Conservation (phyloP, 1,140 invertebrate species). For the Pseudomyrmex cubaensis region DNA sequence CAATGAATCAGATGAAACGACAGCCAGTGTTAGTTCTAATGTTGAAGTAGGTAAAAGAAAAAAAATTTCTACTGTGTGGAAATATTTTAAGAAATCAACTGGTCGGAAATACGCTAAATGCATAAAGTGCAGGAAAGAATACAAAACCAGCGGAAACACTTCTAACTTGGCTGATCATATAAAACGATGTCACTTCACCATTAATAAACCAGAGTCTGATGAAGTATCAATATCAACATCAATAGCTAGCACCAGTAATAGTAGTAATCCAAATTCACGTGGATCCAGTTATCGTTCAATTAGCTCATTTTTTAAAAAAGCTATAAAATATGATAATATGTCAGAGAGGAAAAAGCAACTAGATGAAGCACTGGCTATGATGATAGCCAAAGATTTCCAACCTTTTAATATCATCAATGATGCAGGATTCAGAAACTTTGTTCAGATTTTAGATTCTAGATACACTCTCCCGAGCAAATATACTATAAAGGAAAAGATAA, state of each 20-base stretch:
- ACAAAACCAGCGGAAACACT: slow-evolving; percentile 7
- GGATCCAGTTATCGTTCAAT: not conserved
- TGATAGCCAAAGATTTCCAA: not conserved
- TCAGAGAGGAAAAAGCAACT: not conserved
- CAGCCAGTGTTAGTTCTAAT: too few relatives aligned
- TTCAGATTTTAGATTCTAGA: not conserved
- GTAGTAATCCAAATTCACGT: not conserved
- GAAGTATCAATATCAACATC: not conserved
- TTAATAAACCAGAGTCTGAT: not conserved
- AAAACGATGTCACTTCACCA: not conserved
- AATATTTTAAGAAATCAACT: too few relatives aligned
- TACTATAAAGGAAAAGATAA: not conserved
- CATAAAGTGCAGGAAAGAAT: not conserved
- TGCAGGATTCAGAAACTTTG: not conserved
- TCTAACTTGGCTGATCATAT: slow-evolving; percentile 2
- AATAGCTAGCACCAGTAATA: not conserved
- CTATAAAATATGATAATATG: not conserved
- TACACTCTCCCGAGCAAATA: not conserved
- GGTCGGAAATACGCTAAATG: not conserved
- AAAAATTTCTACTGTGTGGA: too few relatives aligned
- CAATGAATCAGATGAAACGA: too few relatives aligned
- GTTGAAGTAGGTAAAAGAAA: too few relatives aligned
- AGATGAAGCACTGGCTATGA: not conserved
- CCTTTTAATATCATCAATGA: slow-evolving; percentile 6
- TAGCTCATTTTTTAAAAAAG: not conserved